phyloP scores from a whole-genome alignment of 2,113 vertebrate genomes.

The Semicossyphus pulcher region DNA sequence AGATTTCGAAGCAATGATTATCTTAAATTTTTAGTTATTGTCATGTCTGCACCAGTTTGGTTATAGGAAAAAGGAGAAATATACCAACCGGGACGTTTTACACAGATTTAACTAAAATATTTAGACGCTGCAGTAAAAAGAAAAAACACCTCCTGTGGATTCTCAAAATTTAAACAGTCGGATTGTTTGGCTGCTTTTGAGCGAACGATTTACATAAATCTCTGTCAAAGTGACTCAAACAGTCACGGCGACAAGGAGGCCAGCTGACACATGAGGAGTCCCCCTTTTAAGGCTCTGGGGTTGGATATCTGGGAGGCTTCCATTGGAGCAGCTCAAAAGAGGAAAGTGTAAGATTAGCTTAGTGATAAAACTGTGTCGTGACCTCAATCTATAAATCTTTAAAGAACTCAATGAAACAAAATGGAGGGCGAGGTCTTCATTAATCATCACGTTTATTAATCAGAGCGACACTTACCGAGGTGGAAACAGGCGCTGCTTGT shows the following conservation, averaged over 20 bases:
- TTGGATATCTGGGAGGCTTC: constrained; percentile 62
- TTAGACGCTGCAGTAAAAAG: not conserved
- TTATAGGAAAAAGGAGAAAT: not conserved
- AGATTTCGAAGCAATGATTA: not conserved
- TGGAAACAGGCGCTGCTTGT: not conserved
- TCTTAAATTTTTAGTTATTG: constrained; percentile 7
- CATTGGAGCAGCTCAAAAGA: constrained; percentile 66
- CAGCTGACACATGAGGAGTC: constrained; percentile 68
- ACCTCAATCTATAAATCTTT: constrained; percentile 52
- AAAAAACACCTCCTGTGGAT: not conserved
- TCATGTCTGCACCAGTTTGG: not conserved
- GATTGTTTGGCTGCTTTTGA: constrained; percentile 4
- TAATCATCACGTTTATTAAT: not conserved
- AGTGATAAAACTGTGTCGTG: constrained; percentile 56
- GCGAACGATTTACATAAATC: constrained; percentile 32
- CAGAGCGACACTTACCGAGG: constrained; percentile 37
- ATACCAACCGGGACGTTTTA: not conserved
- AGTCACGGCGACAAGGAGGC: constrained; percentile 37
- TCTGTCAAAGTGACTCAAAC: constrained; percentile 41
- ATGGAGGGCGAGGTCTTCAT: not conserved
- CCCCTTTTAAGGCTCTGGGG: constrained; percentile 74
- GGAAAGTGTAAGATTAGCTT: constrained; percentile 78
- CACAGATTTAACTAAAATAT: not conserved
- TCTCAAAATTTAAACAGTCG: not conserved
- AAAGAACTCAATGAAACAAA: constrained; percentile 27